Percentiles rank a stretch among this genome's conserved stretches.
Conservation (phyloP, 2,113 vertebrate genomes). For the Gallinago jamesoni region DNA sequence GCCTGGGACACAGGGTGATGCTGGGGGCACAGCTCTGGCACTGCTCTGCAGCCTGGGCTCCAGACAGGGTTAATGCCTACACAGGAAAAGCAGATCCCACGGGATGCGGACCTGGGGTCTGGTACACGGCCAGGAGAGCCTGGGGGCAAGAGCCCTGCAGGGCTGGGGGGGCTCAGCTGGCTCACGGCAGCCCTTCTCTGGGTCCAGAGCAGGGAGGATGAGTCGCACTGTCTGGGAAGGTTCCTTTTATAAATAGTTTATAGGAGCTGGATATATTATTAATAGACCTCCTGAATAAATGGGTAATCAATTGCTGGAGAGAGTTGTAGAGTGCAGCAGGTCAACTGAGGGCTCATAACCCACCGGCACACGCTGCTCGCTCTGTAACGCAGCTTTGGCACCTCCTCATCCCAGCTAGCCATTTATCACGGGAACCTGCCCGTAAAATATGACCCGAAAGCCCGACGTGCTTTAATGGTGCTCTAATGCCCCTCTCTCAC, state of each 20-base stretch:
- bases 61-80: accelerated
- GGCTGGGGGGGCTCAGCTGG: not conserved
- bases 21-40: accelerated
- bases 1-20: accelerated
- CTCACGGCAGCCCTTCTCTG: not conserved
- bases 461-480: accelerated
- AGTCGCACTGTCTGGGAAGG: not conserved
- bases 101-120: not conserved
- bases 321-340: constrained; percentile 41
- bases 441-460: not conserved
- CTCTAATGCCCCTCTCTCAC: not conserved
- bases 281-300: constrained; percentile 42
- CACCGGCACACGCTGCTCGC: accelerated
- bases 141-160: accelerated
- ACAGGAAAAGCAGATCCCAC: not conserved
- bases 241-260: constrained; percentile 45
- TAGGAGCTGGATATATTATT: constrained; percentile 35
- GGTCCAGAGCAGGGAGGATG: not conserved
- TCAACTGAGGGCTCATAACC: constrained; percentile 18
- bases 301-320: constrained; percentile 49
- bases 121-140: accelerated
- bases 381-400: not conserved
- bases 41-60: not conserved
- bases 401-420: not conserved
- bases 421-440: not conserved